Conservation (phyloP, 2,888 invertebrate genomes). For the Chromoteleia sp. region DNA sequence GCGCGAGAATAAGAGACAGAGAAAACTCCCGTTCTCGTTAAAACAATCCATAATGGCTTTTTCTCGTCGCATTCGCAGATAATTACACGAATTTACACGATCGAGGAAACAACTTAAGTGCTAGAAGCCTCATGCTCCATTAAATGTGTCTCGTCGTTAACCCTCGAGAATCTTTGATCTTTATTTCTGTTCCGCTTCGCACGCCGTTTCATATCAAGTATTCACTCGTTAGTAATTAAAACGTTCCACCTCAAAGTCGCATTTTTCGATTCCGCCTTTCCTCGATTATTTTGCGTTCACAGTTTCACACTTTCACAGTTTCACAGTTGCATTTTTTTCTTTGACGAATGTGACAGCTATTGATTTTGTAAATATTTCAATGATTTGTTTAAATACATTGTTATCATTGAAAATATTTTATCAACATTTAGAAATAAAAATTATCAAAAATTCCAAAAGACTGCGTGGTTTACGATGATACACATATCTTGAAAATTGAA, state of each 20-base stretch:
- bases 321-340: slow-evolving; percentile 2
- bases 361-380: slow-evolving; percentile 3
- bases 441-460: no score
- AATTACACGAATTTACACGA: slow-evolving; percentile 71
- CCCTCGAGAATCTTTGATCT: slow-evolving; percentile 64
- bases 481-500: no score
- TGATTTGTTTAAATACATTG: neutral
- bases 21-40: slow-evolving; percentile 62
- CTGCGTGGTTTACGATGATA: no score
- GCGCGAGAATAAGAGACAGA: slow-evolving; percentile 10
- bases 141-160: slow-evolving; percentile 68
- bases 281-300: slow-evolving; percentile 4
- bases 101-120: slow-evolving; percentile 69
- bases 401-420: no score
- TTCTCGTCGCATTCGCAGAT: slow-evolving; percentile 69
- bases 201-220: slow-evolving; percentile 61
- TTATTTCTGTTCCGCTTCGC: slow-evolving; percentile 63
- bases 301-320: neutral
- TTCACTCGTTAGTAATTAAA: slow-evolving; percentile 63
- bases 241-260: slow-evolving; percentile 38
- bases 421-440: no score
- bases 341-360: slow-evolving; percentile 6
- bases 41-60: slow-evolving; percentile 70
- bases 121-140: slow-evolving; percentile 60
- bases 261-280: slow-evolving; percentile 45